phyloP scores from a whole-genome alignment of 2,888 invertebrate genomes.

The Schizotus pectinicornis region DNA sequence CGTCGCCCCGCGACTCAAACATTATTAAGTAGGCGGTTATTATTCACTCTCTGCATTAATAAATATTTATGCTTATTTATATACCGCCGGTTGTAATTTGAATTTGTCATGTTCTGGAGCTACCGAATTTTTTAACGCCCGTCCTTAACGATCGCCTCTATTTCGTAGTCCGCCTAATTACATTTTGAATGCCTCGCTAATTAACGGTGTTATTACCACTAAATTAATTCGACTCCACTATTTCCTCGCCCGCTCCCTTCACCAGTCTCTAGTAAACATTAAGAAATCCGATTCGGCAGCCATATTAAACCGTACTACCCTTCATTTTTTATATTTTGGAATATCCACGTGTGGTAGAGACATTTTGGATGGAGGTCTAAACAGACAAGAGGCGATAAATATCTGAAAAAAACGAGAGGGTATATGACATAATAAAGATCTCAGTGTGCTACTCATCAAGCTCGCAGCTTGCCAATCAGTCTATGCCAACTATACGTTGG shows the following conservation, averaged over 20 bases:
- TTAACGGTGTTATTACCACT: conserved; percentile 1
- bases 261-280: neutral
- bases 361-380: neutral
- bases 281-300: neutral
- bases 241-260: neutral
- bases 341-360: neutral
- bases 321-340: neutral
- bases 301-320: neutral
- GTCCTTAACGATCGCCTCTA: conserved; percentile 9
- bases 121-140: conserved; percentile 7
- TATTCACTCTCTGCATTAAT: conserved; percentile 11
- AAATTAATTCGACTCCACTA: neutral
- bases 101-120: conserved; percentile 13
- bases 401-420: conserved; percentile 26
- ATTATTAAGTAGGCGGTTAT: conserved; percentile 6
- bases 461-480: conserved; percentile 59
- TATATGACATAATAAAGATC: conserved; percentile 54
- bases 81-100: conserved; percentile 6
- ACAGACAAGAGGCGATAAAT: conserved; percentile 24
- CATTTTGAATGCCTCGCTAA: conserved; percentile 8
- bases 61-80: conserved; percentile 8
- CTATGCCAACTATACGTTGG: conserved; percentile 47
- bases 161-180: conserved; percentile 8
- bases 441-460: conserved; percentile 54
- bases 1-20: neutral